Percentiles rank a stretch among this genome's conserved stretches.
Evolutionary conservation across 1,140 invertebrate genomes (phyloP).

Genomic region (Lysiphlebus fabarum): DNA sequence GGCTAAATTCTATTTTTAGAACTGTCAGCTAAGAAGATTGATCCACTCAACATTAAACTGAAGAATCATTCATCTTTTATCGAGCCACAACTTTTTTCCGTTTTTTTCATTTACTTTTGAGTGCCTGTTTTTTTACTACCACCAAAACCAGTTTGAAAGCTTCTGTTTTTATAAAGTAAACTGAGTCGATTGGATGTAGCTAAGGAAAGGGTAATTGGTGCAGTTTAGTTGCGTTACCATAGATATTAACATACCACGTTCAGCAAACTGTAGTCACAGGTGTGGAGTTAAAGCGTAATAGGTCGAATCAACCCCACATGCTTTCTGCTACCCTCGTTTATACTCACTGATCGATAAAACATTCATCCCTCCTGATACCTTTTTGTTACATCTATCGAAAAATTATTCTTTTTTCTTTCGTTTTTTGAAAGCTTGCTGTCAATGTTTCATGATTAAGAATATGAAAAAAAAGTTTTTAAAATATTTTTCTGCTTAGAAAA

Average conservation of each 20-base stretch:
- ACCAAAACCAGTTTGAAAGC: neutral
- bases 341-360: conserved; percentile 50
- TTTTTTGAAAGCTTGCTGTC: neutral
- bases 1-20: conserved; percentile 54
- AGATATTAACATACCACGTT: neutral
- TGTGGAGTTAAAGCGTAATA: conserved; percentile 26
- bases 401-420: conserved; percentile 21
- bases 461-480: neutral
- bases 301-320: conserved; percentile 20
- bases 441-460: conserved; percentile 17
- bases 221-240: neutral
- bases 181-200: neutral
- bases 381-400: conserved; percentile 19
- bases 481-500: too few relatives aligned
- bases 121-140: neutral
- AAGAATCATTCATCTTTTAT: conserved; percentile 53
- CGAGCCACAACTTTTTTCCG: conserved; percentile 28
- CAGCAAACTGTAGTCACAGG: conserved; percentile 19
- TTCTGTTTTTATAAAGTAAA: neutral
- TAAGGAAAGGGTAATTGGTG: conserved; percentile 18
- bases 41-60: conserved; percentile 42
- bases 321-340: conserved; percentile 19
- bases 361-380: conserved; percentile 34
- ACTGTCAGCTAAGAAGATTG: conserved; percentile 50
- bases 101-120: neutral